Evolutionary conservation across 2,888 invertebrate genomes (phyloP).

Genomic region (Leptinotarsa haldemani): DNA sequence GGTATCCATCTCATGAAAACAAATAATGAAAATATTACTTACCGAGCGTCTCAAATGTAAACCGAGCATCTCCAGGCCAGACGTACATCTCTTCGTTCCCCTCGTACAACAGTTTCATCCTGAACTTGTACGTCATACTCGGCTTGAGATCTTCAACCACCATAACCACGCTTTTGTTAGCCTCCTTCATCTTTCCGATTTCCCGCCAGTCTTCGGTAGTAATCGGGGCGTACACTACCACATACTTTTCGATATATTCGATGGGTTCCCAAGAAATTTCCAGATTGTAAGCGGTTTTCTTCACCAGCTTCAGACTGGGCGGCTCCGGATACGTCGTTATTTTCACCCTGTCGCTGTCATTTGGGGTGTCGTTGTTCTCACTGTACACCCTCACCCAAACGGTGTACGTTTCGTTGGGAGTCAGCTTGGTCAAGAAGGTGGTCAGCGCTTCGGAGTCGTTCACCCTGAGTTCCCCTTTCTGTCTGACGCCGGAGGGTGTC

Average conservation of each 20-base stretch:
- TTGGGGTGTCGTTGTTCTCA: slow-evolving; percentile 71
- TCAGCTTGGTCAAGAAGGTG: slow-evolving; percentile 70
- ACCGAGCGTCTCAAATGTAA: slow-evolving; percentile 83
- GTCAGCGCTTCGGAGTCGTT: slow-evolving; percentile 49
- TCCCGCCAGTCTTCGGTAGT: slow-evolving; percentile 66
- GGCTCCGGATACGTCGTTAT: slow-evolving; percentile 81
- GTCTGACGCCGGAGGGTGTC: slow-evolving; percentile 67
- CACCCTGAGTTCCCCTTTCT: slow-evolving; percentile 69
- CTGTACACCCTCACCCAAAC: slow-evolving; percentile 84
- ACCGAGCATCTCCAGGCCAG: slow-evolving; percentile 80
- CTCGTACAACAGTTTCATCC: slow-evolving; percentile 75
- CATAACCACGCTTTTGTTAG: slow-evolving; percentile 53
- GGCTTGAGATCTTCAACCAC: slow-evolving; percentile 72
- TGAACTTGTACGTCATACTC: slow-evolving; percentile 82
- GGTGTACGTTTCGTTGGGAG: slow-evolving; percentile 76
- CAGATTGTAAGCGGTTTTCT: slow-evolving; percentile 73
- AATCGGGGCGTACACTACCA: slow-evolving; percentile 68
- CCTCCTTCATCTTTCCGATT: slow-evolving; percentile 50
- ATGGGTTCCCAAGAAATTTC: slow-evolving; percentile 77
- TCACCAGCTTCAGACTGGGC: slow-evolving; percentile 71
- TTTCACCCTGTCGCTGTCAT: slow-evolving; percentile 67
- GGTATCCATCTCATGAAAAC: not conserved
- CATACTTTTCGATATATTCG: slow-evolving; percentile 65
- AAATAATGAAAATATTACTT: slow-evolving; percentile 48
- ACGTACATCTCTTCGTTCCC: slow-evolving; percentile 70